Evolutionary conservation across 1,140 invertebrate genomes (phyloP), one percentile per base, ranked within the genome.

Genomic region (Drosophila cardini): DNA sequence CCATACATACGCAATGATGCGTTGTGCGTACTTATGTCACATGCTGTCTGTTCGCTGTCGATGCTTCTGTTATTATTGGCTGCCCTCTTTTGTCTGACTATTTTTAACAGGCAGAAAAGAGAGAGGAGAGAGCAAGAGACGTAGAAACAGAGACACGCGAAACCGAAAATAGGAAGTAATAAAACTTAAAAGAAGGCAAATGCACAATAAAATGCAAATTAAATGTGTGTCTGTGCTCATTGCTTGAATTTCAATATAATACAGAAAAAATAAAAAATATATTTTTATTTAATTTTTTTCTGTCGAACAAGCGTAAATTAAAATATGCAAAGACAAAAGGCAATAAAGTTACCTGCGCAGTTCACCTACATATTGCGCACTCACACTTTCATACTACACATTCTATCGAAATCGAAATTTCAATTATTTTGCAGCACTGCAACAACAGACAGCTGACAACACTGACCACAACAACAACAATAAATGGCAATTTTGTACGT

Each of bases 171-270:
- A 84, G 80, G 80, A 85, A 80, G 64, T 73, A 85, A 80, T 62
- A 67, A 82, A 82, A 62, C 32, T 48, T 21, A 46, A 67, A 53
- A 45, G 26, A 72, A 82, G 53, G 53, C 21, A 67, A 83, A 72
- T 83, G 76, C 80, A 83, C 72, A 84, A 83, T 79, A 67, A 75
- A 76, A 83, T 84, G 81, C 72, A 83, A 83, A 83, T 83, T 18
- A 65, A 65, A 67, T 62, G 46, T 18, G 36, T 30, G 43, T 52
- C 10, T 68, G 61, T 63, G 34, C 67, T 48, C 76, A 84, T 76
- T 70, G 80, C 81, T 84, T 67, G 61, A 84, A 85, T 83, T 80
- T 80, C 42, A 80, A 83, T 72, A 72, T 21, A 50, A 38, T 57
- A 78, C 46, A 30, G 53, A 42, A 71, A 45, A 72, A 53, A 76